Conservation (phyloP, 23 tunicate species). For the Aplidium turbinatum region DNA sequence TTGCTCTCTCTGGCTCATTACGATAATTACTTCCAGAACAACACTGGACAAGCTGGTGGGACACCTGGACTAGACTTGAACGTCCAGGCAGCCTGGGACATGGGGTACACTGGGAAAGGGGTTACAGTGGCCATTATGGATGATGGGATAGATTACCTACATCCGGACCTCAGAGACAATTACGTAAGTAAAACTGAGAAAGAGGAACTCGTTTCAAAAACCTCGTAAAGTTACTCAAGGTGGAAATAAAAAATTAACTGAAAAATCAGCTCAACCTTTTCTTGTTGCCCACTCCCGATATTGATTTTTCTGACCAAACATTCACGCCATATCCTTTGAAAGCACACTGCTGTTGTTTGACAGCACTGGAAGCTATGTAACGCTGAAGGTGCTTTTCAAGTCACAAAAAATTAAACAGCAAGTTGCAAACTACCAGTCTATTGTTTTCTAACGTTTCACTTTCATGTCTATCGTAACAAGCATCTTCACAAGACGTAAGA, state of each 20-base stretch:
- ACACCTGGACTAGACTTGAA: slow-evolving; percentile 93
- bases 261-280: not conserved
- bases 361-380: no score
- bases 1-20: no score
- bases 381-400: no score
- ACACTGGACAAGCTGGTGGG: slow-evolving; percentile 99
- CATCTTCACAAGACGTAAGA: no score
- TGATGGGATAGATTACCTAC: slow-evolving; percentile 93
- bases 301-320: no score
- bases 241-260: not conserved
- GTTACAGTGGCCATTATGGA: slow-evolving; percentile 97
- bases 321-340: no score
- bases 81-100: slow-evolving; percentile 89
- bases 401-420: no score
- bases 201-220: not conserved
- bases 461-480: no score
- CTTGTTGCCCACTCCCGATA: not conserved
- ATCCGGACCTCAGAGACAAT: slow-evolving; percentile 92
- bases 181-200: slow-evolving; percentile 57
- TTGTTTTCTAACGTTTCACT: no score
- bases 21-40: slow-evolving; percentile 58
- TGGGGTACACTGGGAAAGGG: slow-evolving; percentile 98
- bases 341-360: no score
- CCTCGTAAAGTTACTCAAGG: not conserved
- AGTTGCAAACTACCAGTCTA: no score